Conservation (phyloP, 2,888 invertebrate genomes). For the Drosophila robusta region DNA sequence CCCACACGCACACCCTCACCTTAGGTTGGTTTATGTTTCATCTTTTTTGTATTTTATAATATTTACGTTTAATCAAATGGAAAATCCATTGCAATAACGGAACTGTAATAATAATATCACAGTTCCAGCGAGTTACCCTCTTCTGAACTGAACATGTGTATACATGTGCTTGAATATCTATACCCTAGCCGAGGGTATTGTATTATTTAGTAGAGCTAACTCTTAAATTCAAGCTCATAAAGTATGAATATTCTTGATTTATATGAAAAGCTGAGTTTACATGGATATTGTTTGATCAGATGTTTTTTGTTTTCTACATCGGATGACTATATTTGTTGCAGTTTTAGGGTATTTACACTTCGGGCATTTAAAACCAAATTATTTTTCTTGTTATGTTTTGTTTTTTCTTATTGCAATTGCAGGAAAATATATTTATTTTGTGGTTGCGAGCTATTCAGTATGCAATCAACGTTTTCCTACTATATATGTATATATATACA, state of each 20-base stretch:
- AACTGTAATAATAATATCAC: conserved; percentile 62
- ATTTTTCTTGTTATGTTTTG: not conserved
- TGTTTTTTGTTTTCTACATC: too few relatives aligned
- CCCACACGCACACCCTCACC: not conserved
- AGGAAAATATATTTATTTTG: conserved; percentile 57
- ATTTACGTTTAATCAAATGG: conserved; percentile 84
- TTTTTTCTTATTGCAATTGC: conserved; percentile 27
- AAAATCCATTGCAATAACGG: conserved; percentile 79
- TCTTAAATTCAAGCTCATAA: too few relatives aligned
- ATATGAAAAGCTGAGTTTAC: too few relatives aligned
- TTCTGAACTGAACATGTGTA: conserved; percentile 25
- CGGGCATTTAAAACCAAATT: not conserved
- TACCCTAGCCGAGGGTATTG: conserved; percentile 3
- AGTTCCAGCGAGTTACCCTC: conserved; percentile 9
- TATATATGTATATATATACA: not conserved
- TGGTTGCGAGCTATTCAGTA: conserved; percentile 26
- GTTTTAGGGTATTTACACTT: conserved; percentile 5
- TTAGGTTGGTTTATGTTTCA: conserved; percentile 18
- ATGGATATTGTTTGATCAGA: too few relatives aligned
- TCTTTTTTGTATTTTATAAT: conserved; percentile 47
- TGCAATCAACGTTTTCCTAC: conserved; percentile 27
- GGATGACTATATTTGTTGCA: not conserved
- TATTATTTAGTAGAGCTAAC: not conserved
- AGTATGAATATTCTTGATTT: too few relatives aligned
- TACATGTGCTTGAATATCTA: conserved; percentile 11